These are phyloP conservation scores for Pegoplata infirma DNA, from an alignment of 2,888 invertebrate species.

Conservation along the genomic window DNA sequence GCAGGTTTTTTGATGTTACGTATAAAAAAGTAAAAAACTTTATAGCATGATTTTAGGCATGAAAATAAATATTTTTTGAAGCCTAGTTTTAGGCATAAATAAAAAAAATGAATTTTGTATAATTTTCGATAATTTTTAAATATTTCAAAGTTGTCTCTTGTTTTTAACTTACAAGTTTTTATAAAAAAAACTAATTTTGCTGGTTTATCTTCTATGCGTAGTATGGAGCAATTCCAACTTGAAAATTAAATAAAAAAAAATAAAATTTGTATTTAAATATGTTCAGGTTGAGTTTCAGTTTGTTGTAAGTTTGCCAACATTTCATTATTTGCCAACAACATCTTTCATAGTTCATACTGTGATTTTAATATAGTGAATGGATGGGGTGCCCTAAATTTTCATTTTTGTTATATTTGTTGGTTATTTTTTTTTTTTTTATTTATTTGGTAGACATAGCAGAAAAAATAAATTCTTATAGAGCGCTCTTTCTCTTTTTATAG, in stretches of 20 bases:
- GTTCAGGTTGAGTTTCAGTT: constrained; percentile 46
- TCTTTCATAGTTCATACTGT: constrained; percentile 12
- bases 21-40: too few species aligned
- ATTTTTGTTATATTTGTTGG: not conserved
- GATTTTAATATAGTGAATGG: constrained; percentile 32
- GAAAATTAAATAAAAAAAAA: not conserved
- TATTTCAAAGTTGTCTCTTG: too few species aligned
- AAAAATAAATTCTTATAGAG: not conserved
- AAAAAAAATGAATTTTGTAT: too few species aligned
- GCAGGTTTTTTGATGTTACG: too few species aligned
- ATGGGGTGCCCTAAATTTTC: constrained; percentile 38
- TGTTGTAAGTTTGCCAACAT: constrained; percentile 33
- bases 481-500: too few species aligned
- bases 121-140: too few species aligned
- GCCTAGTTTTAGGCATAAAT: too few species aligned
- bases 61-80: too few species aligned
- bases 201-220: not conserved
- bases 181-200: not conserved
- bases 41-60: too few species aligned
- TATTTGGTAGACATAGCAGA: not conserved
- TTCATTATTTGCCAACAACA: too few species aligned
- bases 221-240: not conserved
- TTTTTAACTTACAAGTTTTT: too few species aligned
- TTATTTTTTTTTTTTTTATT: not conserved
- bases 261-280: not conserved